Evolutionary conservation across 2,888 invertebrate species (phyloP), one percentile per base, ranked within the genome.

Genomic region (Rhingia campestris): DNA sequence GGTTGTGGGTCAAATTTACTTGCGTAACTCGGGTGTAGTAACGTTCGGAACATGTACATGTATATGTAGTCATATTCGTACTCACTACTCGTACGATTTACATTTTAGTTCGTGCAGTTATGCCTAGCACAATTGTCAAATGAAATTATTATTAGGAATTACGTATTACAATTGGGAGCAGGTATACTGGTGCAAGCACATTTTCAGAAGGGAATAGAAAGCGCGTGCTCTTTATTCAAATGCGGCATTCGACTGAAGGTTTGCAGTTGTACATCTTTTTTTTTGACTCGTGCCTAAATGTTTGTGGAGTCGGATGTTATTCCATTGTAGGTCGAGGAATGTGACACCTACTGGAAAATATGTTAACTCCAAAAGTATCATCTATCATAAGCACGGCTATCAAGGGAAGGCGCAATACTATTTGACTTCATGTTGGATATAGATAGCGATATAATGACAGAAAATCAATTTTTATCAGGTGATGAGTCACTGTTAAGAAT

Each of bases 1-100:
- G 79, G 73, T 73, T 82, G 77, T 69, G 56, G 66, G 77, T 70
- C 81, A 77, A 61, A 61, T 67, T 22, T 56, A 61, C 49, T 82
- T 82, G 77, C 77, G 66, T 63, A 82, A 82, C 56, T 58, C 2
- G n/a, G 4, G 22, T 12, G 43, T 45, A 45, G 43, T 45, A 45
- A 45, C 43, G 22, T 22, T 22, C 22, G 43, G n/a, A 4, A 14
- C 12, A 12, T n/a, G 41, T 6, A n/a, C 12, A 12, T 5, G 45
- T 45, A 5, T 30, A 2, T 22, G 22, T 22, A 22, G 22, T 22
- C 1, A 22, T 22, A 22, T 22, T 22, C 22, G 22, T 22, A 22
- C 22, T 22, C 22, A 22, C 22, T 22, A 22, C 22, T 22, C 9
- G 30, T 45, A 12, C 43, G 43, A 45, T 45, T 45, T 45, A 49